Evolutionary conservation across 1,140 invertebrate species (phyloP), one percentile per base, ranked within the genome.

Genomic region (Bombus soroeensis): DNA sequence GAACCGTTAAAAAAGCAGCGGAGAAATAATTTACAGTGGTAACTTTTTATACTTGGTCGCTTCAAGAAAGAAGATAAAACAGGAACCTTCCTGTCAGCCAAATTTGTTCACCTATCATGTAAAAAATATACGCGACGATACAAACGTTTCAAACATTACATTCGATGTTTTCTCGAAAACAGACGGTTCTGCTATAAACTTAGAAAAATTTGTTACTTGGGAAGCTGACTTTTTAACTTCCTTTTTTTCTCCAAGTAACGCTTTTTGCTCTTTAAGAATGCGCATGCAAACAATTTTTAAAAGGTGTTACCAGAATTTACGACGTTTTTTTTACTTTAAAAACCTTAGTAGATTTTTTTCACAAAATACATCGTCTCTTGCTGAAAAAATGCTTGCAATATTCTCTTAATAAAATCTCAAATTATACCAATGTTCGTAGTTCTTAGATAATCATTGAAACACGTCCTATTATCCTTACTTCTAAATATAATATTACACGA

Each of bases 141-240:
- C 41, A 37, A 34, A 68, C 47, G 25, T 74, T 77, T 72, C 12
- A 80, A 72, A 32, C 37, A 47, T 66, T 12, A 66, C 34, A 12
- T 18, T 59, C 62, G 57, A 83, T 83, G 77, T 85, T 88, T 77
- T 43, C 13, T 68, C n/a, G 13, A 87, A 86, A 90, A 88, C 41
- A 64, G 47, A 18, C 32, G 39, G 25, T 9, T 64, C 39, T 25
- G 41, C 8, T 34, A 15, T 81, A 90, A 86, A 90, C 47, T 15
- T 37, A 25, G 37, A 66, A 74, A 85, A 89, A 82, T 74, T 79
- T 71, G 79, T 90, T 90, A 76, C 41, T 59, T 3, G 84, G 75
- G 83, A 88, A 86, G n/a, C 9, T 87, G 88, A 84, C 81, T 81
- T 78, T 13, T 82, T 81, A 9, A 25, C 37, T 28, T 62, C 10